These are phyloP conservation scores for Ciconia stormi DNA, from an alignment of 2,113 vertebrate genomes.

Conservation along the genomic window DNA sequence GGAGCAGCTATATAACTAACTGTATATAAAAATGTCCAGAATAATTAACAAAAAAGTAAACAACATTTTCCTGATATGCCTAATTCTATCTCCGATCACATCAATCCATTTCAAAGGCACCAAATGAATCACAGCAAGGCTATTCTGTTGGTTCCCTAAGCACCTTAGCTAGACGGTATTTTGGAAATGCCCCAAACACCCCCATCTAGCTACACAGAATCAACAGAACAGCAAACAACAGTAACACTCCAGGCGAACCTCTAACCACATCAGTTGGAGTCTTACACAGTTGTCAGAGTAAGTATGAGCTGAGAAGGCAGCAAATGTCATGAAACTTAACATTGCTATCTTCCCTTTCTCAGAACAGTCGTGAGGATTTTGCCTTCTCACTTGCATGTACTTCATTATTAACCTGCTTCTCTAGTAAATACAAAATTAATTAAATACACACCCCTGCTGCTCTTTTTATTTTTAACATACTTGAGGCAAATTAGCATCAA, in stretches of 20 bases:
- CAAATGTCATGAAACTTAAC: background rate
- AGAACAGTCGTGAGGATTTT: background rate
- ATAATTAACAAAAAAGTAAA: background rate
- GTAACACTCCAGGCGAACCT: background rate
- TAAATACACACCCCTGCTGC: background rate
- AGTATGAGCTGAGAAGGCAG: background rate
- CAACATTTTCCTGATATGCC: background rate
- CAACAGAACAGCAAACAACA: background rate
- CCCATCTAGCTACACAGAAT: background rate
- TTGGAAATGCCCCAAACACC: background rate
- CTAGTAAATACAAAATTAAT: background rate
- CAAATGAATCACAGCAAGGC: background rate
- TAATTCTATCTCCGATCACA: background rate
- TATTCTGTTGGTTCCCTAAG: background rate
- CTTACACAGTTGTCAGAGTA: background rate
- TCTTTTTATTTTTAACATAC: background rate
- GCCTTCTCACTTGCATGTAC: background rate
- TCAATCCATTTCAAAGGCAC: background rate
- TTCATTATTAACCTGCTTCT: background rate
- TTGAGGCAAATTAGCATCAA: background rate
- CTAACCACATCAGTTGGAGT: background rate
- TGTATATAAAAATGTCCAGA: background rate
- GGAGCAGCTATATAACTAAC: background rate
- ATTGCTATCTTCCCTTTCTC: background rate
- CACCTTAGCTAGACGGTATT: background rate